Percentiles rank a stretch among this genome's conserved stretches.
Conservation (phyloP, 1,140 invertebrate species). For the Papilio machaon region DNA sequence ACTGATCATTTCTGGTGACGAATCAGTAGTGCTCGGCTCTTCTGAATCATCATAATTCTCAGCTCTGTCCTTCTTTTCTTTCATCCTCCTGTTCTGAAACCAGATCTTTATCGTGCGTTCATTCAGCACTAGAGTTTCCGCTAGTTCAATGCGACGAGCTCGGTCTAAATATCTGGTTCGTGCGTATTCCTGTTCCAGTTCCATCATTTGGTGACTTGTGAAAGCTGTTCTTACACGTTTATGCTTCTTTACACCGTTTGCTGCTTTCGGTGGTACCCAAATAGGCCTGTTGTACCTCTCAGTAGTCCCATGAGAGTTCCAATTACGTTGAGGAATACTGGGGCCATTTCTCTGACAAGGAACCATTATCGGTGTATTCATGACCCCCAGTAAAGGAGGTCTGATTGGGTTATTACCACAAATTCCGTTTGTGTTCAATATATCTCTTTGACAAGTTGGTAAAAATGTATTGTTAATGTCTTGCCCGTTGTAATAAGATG, state of each 20-base stretch:
- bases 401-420: not conserved
- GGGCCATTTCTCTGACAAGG: not conserved
- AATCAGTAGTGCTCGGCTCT: conserved; percentile 52
- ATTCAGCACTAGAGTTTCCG: conserved; percentile 94
- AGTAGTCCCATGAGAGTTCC: not conserved
- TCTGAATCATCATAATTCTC: conserved; percentile 56
- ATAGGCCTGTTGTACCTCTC: conserved; percentile 22
- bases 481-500: conserved; percentile 28
- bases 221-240: conserved; percentile 95
- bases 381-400: not conserved
- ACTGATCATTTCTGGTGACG: conserved; percentile 46
- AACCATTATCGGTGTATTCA: conserved; percentile 1
- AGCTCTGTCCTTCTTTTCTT: conserved; percentile 93
- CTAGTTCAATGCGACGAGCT: conserved; percentile 95
- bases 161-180: conserved; percentile 97
- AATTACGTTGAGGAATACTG: conserved; percentile 1
- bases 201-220: conserved; percentile 95
- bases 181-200: conserved; percentile 98
- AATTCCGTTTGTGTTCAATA: not conserved
- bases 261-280: conserved; percentile 40
- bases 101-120: conserved; percentile 98
- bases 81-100: conserved; percentile 98
- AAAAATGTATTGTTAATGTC: conserved; percentile 1
- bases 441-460: conserved; percentile 20
- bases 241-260: conserved; percentile 65